These are phyloP conservation scores for Agelas oroides DNA, from an alignment of 37 sponge, comb jelly and placozoan genomes.

Conservation along the genomic window DNA sequence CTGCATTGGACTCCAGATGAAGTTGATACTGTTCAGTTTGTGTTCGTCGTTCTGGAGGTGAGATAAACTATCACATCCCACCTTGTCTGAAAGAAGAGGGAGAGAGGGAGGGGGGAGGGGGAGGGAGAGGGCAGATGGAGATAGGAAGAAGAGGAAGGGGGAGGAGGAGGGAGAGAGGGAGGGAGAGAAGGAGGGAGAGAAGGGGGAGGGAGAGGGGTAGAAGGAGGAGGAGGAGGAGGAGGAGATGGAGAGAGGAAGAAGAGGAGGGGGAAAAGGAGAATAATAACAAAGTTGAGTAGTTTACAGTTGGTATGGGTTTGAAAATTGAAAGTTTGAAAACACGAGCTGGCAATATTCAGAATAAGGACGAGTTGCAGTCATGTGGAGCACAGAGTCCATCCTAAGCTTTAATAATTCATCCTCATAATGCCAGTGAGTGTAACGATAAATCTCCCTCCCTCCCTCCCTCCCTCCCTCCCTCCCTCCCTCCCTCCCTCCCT, in stretches of 20 bases:
- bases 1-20: slow-evolving; percentile 39
- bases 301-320: too few relatives aligned
- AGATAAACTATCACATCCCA: slow-evolving; percentile 45
- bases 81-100: slow-evolving; percentile 6
- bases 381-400: too few relatives aligned
- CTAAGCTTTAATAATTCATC: too few relatives aligned
- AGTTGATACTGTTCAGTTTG: slow-evolving; percentile 17
- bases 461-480: too few relatives aligned
- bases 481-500: too few relatives aligned
- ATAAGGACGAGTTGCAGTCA: too few relatives aligned
- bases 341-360: too few relatives aligned
- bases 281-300: too few relatives aligned
- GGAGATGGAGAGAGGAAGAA: neutral
- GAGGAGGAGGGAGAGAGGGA: neutral
- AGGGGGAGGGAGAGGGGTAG: neutral
- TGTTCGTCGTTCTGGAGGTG: slow-evolving; percentile 25
- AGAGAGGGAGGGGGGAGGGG: neutral
- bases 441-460: neutral
- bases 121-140: neutral
- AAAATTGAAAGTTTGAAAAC: too few relatives aligned
- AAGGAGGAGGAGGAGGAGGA: neutral
- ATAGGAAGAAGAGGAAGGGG: neutral
- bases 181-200: neutral
- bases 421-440: too few relatives aligned
- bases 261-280: neutral